These are phyloP conservation scores for Corynorhinus townsendii DNA, from an alignment of 2,113 vertebrate genomes.

Conservation along the genomic window DNA sequence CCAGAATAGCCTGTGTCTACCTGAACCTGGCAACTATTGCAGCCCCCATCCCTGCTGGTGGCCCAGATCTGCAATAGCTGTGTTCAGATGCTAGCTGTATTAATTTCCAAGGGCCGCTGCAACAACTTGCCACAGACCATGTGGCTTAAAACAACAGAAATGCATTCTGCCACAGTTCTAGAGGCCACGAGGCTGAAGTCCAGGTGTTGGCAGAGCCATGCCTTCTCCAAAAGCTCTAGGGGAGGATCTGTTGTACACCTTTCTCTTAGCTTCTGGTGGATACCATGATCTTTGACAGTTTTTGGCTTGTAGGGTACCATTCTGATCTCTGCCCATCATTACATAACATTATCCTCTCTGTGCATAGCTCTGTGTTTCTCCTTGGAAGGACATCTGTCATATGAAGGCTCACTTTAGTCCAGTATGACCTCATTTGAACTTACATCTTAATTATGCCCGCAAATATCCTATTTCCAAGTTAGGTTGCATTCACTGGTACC, in stretches of 20 bases:
- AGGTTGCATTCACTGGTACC: not conserved
- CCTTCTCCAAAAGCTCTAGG: not conserved
- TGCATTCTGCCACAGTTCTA: not conserved
- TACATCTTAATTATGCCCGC: not conserved
- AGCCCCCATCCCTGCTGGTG: not conserved
- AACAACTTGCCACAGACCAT: not conserved
- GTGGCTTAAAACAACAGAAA: not conserved
- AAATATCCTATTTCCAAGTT: not conserved
- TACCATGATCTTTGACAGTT: not conserved
- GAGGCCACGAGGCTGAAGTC: not conserved
- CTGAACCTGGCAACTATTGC: not conserved
- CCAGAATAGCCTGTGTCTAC: not conserved
- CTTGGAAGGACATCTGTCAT: not conserved
- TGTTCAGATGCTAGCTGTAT: not conserved
- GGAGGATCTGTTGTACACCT: not conserved
- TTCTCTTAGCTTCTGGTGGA: not conserved
- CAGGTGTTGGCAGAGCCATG: not conserved
- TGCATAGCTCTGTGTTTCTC: not conserved
- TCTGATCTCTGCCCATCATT: not conserved
- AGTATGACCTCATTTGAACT: not conserved
- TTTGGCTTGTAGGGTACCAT: not conserved
- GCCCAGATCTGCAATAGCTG: not conserved
- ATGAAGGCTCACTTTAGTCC: not conserved
- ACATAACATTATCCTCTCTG: rapidly evolving
- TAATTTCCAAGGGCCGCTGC: not conserved